phyloP scores from a whole-genome alignment of 2,797 vertebrate genomes.

The Hipposideros larvatus region DNA sequence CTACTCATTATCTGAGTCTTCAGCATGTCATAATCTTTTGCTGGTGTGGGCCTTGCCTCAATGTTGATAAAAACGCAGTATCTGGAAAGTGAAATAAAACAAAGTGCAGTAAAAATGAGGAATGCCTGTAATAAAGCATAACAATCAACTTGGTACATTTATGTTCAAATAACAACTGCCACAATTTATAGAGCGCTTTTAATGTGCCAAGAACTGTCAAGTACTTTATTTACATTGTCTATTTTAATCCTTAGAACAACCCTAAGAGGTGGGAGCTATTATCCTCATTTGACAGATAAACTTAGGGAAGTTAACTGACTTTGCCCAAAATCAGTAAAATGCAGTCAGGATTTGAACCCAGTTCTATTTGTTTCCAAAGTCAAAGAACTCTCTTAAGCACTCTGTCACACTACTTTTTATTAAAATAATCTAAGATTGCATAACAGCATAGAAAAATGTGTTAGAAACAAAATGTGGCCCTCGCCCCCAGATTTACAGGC shows the following conservation, averaged over 20 bases:
- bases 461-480: not conserved
- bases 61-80: not conserved
- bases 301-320: not conserved
- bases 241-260: not conserved
- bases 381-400: constrained; percentile 8
- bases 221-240: not conserved
- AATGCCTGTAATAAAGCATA: not conserved
- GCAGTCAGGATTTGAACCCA: not conserved
- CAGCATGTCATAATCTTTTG: not conserved
- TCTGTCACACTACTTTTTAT: not conserved
- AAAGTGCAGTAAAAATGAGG: not conserved
- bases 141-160: not conserved
- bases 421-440: not conserved
- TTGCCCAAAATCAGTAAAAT: not conserved
- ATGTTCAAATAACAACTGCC: not conserved
- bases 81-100: not conserved
- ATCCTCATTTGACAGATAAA: not conserved
- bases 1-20: not conserved
- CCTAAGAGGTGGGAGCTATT: not conserved
- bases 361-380: not conserved
- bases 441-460: not conserved
- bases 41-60: not conserved
- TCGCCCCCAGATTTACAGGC: not conserved
- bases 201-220: not conserved
- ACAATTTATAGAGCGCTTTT: not conserved